Conservation (phyloP, 2,888 invertebrate species). For the Celastrina argiolus region DNA sequence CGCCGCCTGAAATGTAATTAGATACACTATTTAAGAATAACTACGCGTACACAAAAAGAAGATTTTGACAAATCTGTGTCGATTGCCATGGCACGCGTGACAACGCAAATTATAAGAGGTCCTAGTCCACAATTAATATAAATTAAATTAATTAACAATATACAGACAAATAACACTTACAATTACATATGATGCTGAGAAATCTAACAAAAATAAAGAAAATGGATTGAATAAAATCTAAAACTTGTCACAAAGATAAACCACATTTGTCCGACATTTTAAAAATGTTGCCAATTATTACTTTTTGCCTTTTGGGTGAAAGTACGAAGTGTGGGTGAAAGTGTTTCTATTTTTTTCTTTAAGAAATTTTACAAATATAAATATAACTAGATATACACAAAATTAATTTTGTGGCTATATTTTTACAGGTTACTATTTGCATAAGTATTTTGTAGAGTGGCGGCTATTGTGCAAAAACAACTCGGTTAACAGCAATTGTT, state of each 20-base stretch:
- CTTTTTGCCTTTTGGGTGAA: constrained; percentile 29
- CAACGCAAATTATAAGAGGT: constrained; percentile 64
- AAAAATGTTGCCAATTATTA: constrained; percentile 53
- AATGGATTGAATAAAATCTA: constrained; percentile 49
- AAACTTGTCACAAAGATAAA: constrained; percentile 62
- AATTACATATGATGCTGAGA: constrained; percentile 55
- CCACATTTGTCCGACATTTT: constrained; percentile 69
- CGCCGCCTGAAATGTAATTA: constrained; percentile 71
- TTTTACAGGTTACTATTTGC: background rate
- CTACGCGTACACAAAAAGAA: constrained; percentile 71
- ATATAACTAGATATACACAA: background rate
- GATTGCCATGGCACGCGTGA: constrained; percentile 76
- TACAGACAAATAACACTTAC: constrained; percentile 51
- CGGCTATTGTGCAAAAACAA: background rate
- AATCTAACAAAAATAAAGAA: constrained; percentile 43
- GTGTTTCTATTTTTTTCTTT: background rate
- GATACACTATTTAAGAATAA: constrained; percentile 74
- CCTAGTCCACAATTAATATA: constrained; percentile 38
- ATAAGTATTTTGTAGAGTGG: background rate
- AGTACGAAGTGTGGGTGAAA: background rate
- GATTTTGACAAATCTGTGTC: constrained; percentile 75
- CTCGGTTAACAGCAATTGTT: background rate
- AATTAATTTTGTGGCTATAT: background rate
- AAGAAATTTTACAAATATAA: background rate
- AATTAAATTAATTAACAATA: constrained; percentile 31